Conservation (phyloP, 2,888 invertebrate genomes). For the Agrotis ipsilon region DNA sequence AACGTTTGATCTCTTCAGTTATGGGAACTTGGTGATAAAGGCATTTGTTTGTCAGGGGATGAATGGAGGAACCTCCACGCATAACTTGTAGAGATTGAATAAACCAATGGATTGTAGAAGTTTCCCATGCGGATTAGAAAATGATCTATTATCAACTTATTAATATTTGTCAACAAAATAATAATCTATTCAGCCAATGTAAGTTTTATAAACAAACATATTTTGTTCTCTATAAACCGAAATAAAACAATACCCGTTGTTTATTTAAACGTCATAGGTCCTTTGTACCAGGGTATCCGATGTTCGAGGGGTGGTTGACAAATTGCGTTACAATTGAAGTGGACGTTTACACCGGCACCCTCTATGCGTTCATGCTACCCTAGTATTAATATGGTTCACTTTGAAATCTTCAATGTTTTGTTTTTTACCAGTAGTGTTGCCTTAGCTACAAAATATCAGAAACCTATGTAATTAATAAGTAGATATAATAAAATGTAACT, state of each 20-base stretch:
- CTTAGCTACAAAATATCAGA: not conserved
- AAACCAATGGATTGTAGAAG: not conserved
- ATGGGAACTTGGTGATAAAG: slow-evolving; percentile 21
- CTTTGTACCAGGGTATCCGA: slow-evolving; percentile 35
- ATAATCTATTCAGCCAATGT: too few relatives aligned
- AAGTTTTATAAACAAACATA: too few relatives aligned
- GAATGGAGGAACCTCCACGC: slow-evolving; percentile 28
- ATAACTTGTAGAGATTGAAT: slow-evolving; percentile 52
- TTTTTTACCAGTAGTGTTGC: not conserved
- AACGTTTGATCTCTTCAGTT: slow-evolving; percentile 35
- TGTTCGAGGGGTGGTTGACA: slow-evolving; percentile 75
- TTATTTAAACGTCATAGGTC: slow-evolving; percentile 38
- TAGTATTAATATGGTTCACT: slow-evolving; percentile 41
- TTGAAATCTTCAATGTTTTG: not conserved
- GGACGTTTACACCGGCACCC: slow-evolving; percentile 57
- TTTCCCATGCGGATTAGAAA: slow-evolving; percentile 23
- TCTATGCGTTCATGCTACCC: slow-evolving; percentile 46
- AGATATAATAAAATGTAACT: not conserved
- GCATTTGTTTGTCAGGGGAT: slow-evolving; percentile 28
- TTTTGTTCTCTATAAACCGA: not conserved
- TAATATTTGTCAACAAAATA: not conserved
- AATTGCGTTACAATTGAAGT: slow-evolving; percentile 80
- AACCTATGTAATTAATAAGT: too few relatives aligned
- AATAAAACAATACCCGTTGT: slow-evolving; percentile 33
- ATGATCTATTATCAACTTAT: not conserved